phyloP scores from a whole-genome alignment of 2,888 invertebrate genomes.

The Stenolophus ochropezus region DNA sequence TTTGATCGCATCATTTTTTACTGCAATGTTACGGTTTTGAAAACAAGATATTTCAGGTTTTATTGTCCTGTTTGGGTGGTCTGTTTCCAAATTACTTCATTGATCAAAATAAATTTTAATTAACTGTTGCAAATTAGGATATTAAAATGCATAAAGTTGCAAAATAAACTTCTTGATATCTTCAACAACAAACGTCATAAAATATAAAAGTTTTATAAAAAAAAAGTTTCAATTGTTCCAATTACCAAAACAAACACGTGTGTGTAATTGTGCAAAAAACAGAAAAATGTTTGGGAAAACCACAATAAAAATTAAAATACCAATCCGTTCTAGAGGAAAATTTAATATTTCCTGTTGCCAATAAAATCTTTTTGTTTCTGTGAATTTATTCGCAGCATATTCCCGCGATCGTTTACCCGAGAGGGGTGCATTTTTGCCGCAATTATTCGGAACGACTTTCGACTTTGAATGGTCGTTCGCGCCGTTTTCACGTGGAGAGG shows the following conservation, averaged over 20 bases:
- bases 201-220: no score
- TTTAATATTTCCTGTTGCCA: conserved; percentile 15
- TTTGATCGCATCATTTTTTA: neutral
- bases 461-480: conserved; percentile 48
- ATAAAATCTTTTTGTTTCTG: conserved; percentile 52
- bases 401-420: conserved; percentile 4
- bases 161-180: neutral
- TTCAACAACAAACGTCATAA: neutral
- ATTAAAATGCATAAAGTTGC: neutral
- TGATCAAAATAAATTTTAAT: neutral
- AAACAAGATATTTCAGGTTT: neutral
- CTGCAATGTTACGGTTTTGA: neutral
- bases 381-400: conserved; percentile 56
- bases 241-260: neutral
- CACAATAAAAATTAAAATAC: conserved; percentile 22
- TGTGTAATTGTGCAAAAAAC: neutral
- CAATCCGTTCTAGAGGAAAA: conserved; percentile 1
- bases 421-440: conserved; percentile 48
- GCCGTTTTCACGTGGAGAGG: conserved; percentile 52
- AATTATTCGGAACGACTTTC: conserved; percentile 55
- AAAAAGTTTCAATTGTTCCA: no score
- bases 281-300: neutral
- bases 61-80: neutral
- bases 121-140: neutral
- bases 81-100: neutral